A percentile compares a stretch with the other conserved stretches of the same genome.
phyloP scores from a whole-genome alignment of 2,888 invertebrate genomes.

The Lottia gigantea region DNA sequence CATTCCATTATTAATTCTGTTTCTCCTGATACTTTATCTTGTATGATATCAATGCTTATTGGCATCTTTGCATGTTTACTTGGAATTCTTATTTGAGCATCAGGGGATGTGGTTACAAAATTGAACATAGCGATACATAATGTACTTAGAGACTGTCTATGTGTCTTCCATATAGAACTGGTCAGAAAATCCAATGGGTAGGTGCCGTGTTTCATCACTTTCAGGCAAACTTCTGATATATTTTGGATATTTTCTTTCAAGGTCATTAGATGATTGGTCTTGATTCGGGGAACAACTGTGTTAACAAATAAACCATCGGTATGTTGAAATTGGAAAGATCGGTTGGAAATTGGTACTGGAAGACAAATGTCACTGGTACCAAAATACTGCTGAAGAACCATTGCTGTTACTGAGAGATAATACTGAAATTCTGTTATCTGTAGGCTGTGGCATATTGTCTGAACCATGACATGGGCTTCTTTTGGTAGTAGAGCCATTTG shows the following conservation, averaged over 20 bases:
- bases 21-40: neutral
- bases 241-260: neutral
- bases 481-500: neutral
- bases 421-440: neutral
- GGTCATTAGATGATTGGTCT: neutral
- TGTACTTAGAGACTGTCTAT: neutral
- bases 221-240: neutral
- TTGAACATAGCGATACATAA: neutral
- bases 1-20: neutral
- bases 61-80: slow-evolving; percentile 7
- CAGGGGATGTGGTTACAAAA: neutral
- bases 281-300: neutral
- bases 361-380: neutral
- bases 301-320: slow-evolving; percentile 3
- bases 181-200: neutral
- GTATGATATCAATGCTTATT: neutral
- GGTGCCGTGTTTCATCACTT: neutral
- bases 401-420: neutral
- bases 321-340: neutral
- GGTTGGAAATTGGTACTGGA: neutral
- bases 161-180: neutral
- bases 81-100: neutral
- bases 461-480: neutral
- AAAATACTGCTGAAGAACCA: neutral
- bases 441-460: neutral